Evolutionary conservation across 2,888 invertebrate genomes (phyloP).

Genomic region (Ophioninae sp.): DNA sequence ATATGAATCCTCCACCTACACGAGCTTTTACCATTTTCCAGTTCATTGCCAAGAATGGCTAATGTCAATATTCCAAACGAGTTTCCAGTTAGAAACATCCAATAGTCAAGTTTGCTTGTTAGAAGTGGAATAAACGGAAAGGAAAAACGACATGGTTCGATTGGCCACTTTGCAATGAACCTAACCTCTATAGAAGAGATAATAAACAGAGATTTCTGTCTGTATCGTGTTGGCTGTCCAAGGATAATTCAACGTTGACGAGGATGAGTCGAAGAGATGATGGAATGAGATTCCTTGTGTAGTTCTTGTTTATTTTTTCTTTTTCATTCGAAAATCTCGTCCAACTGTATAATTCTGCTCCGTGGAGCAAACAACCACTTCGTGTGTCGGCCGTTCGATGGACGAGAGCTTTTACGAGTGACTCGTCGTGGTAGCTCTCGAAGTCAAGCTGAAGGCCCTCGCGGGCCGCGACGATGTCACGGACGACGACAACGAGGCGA

Average conservation of each 20-base stretch:
- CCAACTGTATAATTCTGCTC: slow-evolving; percentile 44
- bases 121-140: no score
- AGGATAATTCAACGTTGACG: slow-evolving; percentile 53
- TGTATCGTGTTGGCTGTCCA: slow-evolving; percentile 9
- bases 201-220: slow-evolving; percentile 15
- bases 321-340: slow-evolving; percentile 44
- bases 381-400: slow-evolving; percentile 38
- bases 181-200: neutral
- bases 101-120: no score
- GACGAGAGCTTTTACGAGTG: slow-evolving; percentile 60
- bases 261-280: slow-evolving; percentile 46
- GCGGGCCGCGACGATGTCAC: slow-evolving; percentile 64
- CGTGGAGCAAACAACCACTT: slow-evolving; percentile 46
- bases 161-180: no score
- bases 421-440: slow-evolving; percentile 50
- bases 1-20: no score
- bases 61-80: no score
- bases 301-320: neutral
- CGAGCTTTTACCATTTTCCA: no score
- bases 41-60: no score
- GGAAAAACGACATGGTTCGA: no score
- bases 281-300: slow-evolving; percentile 45
- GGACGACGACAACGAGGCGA: slow-evolving; percentile 69
- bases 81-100: no score
- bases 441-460: slow-evolving; percentile 44